These are phyloP conservation scores for Leucoma salicis DNA, from an alignment of 2,888 invertebrate genomes.

Conservation along the genomic window DNA sequence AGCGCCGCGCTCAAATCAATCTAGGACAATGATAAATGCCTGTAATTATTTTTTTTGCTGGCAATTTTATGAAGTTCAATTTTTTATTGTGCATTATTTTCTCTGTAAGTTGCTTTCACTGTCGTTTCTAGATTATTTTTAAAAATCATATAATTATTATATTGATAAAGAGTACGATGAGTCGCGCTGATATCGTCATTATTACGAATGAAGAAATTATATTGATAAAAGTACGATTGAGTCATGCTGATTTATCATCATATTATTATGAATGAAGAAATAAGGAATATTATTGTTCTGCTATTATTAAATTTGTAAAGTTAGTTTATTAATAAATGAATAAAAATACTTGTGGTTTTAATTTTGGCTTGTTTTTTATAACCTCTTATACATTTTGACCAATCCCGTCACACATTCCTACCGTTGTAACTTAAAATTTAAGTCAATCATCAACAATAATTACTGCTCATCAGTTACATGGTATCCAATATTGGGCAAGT, in stretches of 20 bases:
- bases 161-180: conserved; percentile 76
- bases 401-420: too few species aligned
- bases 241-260: conserved; percentile 68
- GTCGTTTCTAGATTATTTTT: conserved; percentile 80
- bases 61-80: conserved; percentile 60
- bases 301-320: conserved; percentile 83
- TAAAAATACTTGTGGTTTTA: conserved; percentile 72
- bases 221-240: conserved; percentile 77
- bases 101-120: conserved; percentile 80
- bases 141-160: conserved; percentile 80
- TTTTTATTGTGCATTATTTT: conserved; percentile 78
- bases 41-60: conserved; percentile 58
- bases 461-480: too few species aligned
- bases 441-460: too few species aligned
- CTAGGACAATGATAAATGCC: conserved; percentile 52
- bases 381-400: too few species aligned
- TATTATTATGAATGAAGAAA: conserved; percentile 82
- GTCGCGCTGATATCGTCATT: conserved; percentile 71
- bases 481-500: too few species aligned
- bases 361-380: conserved; percentile 20
- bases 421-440: too few species aligned
- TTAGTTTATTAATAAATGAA: conserved; percentile 83
- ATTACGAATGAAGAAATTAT: conserved; percentile 81
- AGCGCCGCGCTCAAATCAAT: conserved; percentile 30
- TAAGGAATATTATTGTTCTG: conserved; percentile 83